These are phyloP conservation scores for Entelurus aequoreus DNA, from an alignment of 2,113 vertebrate genomes.

Conservation along the genomic window DNA sequence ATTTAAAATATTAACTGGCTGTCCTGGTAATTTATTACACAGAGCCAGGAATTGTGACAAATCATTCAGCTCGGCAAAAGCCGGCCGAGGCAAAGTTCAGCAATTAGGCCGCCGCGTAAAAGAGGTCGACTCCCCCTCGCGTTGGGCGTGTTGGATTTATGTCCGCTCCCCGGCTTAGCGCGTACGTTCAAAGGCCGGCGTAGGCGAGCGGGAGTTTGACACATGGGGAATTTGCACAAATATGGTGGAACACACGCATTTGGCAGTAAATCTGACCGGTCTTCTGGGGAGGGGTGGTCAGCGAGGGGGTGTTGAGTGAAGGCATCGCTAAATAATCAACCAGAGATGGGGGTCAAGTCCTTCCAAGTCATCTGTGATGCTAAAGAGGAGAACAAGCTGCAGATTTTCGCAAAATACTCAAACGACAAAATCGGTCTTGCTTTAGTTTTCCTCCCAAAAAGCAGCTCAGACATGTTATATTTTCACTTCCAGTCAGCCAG, in stretches of 20 bases:
- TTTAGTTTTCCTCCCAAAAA: conserved; percentile 17
- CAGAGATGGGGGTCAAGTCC: conserved; percentile 42
- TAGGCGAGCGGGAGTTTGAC: conserved; percentile 49
- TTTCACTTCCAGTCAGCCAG: conserved; percentile 58
- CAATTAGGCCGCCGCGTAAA: conserved; percentile 92
- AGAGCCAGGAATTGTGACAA: conserved; percentile 87
- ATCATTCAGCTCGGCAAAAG: conserved; percentile 91
- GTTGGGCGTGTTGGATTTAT: conserved; percentile 85
- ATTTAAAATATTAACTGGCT: conserved; percentile 72
- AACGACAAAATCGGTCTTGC: conserved; percentile 12
- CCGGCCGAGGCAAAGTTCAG: conserved; percentile 95
- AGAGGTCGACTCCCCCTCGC: conserved; percentile 64
- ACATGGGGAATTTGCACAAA: conserved; percentile 62
- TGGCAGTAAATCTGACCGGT: conserved; percentile 65
- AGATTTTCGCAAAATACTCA: conserved; percentile 32
- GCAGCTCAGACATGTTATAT: conserved; percentile 42
- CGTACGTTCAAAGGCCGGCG: conserved; percentile 61
- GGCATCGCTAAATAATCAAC: conserved; percentile 60
- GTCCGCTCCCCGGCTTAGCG: conserved; percentile 73
- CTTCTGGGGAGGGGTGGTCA: conserved; percentile 49
- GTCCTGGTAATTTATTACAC: conserved; percentile 84
- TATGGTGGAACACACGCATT: conserved; percentile 62
- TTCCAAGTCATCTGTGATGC: conserved; percentile 48
- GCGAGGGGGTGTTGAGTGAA: conserved; percentile 51
- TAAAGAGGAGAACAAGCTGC: conserved; percentile 27